Base-by-base conservation (phyloP, 2,113 vertebrate species). In the Hipposideros armiger region DNA sequence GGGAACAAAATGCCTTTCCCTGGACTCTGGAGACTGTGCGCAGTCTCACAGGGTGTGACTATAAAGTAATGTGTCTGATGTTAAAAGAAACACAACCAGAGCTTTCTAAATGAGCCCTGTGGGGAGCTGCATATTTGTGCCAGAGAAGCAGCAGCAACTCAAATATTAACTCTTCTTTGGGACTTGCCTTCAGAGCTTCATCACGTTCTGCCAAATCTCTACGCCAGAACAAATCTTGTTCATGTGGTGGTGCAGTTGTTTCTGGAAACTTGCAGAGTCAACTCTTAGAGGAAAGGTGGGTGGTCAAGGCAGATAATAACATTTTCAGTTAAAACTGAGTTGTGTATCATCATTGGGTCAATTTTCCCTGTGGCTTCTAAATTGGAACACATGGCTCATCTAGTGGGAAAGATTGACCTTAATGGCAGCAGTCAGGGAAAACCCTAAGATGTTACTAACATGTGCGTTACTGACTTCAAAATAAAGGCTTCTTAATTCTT, bases 61-160 rank as follows among this genome's bases (percentile, higher is more conserved):
- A 3, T 9, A 42, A 73, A 73, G 76, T 95, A 92, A 95, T 77
- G 56, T 3, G n/a, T 22, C 58, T 87, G 89, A 89, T 95, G 95
- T 96, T 87, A n/a, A 78, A 97, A 83, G 82, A 72, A 82, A 81
- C 92, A 95, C 90, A 92, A 28, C 22, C 81, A 58, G 72, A 11
- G 5, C 45, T 95, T 14, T n/a, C 40, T 17, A 28, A 52, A 92
- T 77, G 54, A 82, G 56, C 69, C 62, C 32, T 13, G 0, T 7
- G 32, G 67, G 78, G 67, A 67, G 54, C 52, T 32, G n/a, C 3
- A 0, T 58, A 3, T 66, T 76, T 56, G 20, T 42, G 3, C 32
- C 67, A 45, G n/a, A 32, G 13, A 32, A 1, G 1, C 67, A 13
- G 52, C 19, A 24, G 67, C 20, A 1, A 14, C 42, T 82, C 45